Base-by-base conservation (phyloP, 1,140 invertebrate genomes). In the Drosophila lini region DNA sequence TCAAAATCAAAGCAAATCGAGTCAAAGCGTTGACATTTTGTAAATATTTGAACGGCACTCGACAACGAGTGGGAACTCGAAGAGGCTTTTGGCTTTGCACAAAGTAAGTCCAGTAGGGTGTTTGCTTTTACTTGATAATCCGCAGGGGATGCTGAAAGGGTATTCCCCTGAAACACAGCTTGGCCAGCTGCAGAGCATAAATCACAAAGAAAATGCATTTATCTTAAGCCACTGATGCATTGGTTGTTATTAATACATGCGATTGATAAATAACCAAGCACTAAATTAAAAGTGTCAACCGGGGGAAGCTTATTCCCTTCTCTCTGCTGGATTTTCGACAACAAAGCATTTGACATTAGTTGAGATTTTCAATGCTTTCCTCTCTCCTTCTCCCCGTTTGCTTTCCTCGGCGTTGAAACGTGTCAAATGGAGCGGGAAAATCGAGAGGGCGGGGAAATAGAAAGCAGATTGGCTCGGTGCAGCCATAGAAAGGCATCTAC, bases 271-370 rank as follows among this genome's bases (percentile, higher is more conserved):
- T 78, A 78, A 55, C 45, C 69, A 50, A 69, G 58, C 76, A 82
- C 75, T 88, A 83, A 88, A 82, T 86, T 82, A 76, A 65, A 80
- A 67, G 62, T 82, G 75, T 69, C 83, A 64, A 71, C 36, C 44
- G 34, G 52, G 52, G 60, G 52, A 36, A 64, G 25, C 57, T 60
- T 41, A 59, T 25, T 22, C 36, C 52, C 13, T 16, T n/a, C 28
- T 16, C 15, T 16, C 40, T 22, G 40, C 22, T 31, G 73, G 48
- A 40, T 41, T 41, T 64, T 75, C 76, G 71, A 79, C 83, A 68
- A 89, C 80, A 86, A 86, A 86, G 83, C 68, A 68, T 80, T 89
- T 74, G 80, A 78, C 83, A 88, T 88, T 89, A 89, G 83, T 74
- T 61, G 73, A 88, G 80, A 89, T 88, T 86, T 83, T 70, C 80